Conservation (phyloP, 2,113 vertebrate species). For the Piprites chloris region DNA sequence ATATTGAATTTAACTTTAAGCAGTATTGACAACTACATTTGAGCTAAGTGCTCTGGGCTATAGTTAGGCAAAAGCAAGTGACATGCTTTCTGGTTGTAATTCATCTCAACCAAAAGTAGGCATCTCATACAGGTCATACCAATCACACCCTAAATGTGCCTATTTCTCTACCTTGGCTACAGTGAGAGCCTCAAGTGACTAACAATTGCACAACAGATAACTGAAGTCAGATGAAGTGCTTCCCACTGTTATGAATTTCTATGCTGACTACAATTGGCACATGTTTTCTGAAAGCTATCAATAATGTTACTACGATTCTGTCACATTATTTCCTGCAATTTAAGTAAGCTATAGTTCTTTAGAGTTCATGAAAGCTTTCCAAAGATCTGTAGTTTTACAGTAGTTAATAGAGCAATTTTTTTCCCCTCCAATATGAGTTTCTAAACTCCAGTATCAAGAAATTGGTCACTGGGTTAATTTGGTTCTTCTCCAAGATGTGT, state of each 20-base stretch:
- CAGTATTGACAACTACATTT: conserved; percentile 33
- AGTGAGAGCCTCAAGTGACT: background rate
- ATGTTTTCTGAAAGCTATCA: background rate
- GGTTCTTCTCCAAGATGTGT: background rate
- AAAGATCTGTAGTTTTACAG: background rate
- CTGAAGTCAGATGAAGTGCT: background rate
- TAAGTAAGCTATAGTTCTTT: background rate
- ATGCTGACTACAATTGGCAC: background rate
- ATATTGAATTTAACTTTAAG: conserved; percentile 17
- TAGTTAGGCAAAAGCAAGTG: background rate
- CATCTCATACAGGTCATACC: background rate
- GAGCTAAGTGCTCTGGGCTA: background rate
- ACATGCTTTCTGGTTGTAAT: background rate
- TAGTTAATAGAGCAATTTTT: background rate
- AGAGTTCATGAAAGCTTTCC: background rate
- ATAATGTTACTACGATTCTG: background rate
- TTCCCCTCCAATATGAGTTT: background rate
- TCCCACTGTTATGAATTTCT: background rate
- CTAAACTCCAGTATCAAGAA: background rate
- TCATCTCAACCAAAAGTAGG: background rate
- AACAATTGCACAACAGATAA: background rate
- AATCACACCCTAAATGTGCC: background rate
- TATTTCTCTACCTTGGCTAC: conserved; percentile 1
- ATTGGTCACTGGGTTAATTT: background rate
- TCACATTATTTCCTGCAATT: background rate